Evolutionary conservation across 1,140 invertebrate species (phyloP).

Genomic region (Venturia canescens): DNA sequence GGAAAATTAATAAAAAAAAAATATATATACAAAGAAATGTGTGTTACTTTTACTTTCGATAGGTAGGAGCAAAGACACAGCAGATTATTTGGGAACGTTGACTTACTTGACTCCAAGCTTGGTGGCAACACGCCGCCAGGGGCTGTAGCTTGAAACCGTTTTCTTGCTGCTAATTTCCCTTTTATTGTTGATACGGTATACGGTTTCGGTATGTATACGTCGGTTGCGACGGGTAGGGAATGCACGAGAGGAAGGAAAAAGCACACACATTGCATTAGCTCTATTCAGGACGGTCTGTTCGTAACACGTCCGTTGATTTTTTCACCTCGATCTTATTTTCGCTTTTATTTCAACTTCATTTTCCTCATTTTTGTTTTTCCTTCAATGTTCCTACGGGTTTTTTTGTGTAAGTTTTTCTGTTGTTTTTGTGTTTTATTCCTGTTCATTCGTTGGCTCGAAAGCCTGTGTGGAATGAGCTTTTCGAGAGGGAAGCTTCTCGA

Average conservation of each 20-base stretch:
- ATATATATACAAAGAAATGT: background rate
- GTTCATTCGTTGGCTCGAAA: conserved; percentile 51
- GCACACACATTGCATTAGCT: conserved; percentile 76
- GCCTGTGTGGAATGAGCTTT: conserved; percentile 40
- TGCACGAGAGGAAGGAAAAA: conserved; percentile 75
- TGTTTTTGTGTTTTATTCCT: conserved; percentile 52
- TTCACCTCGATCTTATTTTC: conserved; percentile 11
- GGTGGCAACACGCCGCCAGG: conserved; percentile 93
- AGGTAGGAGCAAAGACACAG: conserved; percentile 61
- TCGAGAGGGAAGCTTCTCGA: background rate
- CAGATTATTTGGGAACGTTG: conserved; percentile 56
- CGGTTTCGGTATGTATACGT: conserved; percentile 68
- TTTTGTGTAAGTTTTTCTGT: background rate
- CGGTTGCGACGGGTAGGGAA: conserved; percentile 72
- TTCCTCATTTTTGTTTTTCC: background rate
- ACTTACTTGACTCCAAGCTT: conserved; percentile 97
- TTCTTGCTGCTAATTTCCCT: conserved; percentile 77
- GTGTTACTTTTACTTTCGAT: conserved; percentile 21
- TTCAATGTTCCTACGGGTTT: background rate
- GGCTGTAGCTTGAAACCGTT: conserved; percentile 84
- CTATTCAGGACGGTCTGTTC: conserved; percentile 58
- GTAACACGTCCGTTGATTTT: conserved; percentile 7
- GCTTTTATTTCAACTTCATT: conserved; percentile 4
- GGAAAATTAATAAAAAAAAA: background rate
- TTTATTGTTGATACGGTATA: conserved; percentile 70